Conservation (phyloP, 2,113 vertebrate genomes). For the Phylloscopus trochilus region DNA sequence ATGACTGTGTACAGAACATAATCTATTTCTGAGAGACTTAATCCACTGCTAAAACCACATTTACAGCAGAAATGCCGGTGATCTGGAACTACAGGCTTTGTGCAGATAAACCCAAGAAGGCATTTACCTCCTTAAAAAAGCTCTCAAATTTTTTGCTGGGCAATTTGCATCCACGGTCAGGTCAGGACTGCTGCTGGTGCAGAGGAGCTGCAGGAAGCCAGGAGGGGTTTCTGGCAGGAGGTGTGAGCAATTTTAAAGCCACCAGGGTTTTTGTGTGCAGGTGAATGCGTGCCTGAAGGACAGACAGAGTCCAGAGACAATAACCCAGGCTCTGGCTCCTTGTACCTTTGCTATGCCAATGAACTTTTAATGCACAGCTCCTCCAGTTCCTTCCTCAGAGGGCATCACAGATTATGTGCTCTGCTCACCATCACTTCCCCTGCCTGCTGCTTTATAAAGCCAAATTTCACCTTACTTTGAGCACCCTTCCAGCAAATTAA, state of each 20-base stretch:
- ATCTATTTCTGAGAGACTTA: constrained; percentile 40
- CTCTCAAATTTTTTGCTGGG: not conserved
- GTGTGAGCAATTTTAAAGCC: not conserved
- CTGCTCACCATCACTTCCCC: not conserved
- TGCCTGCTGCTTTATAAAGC: not conserved
- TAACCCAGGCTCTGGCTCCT: not conserved
- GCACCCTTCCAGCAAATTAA: not conserved
- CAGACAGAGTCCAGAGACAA: not conserved
- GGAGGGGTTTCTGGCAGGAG: not conserved
- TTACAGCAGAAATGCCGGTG: not conserved
- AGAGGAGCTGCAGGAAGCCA: not conserved
- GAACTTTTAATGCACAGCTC: not conserved
- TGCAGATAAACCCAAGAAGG: constrained; percentile 10
- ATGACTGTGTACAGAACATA: not conserved
- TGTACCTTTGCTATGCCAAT: not conserved
- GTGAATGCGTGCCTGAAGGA: fast-evolving
- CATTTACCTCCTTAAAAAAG: not conserved
- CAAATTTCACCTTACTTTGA: not conserved
- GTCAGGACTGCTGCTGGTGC: not conserved
- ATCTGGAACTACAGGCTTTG: constrained; percentile 3
- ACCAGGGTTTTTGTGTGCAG: fast-evolving
- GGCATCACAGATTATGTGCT: not conserved
- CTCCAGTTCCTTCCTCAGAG: not conserved
- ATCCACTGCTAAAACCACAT: constrained; percentile 41
- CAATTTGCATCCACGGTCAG: not conserved